Evolutionary conservation across 2,888 invertebrate genomes (phyloP), one percentile per base, ranked within the genome.

Genomic region (Andricus curvator): DNA sequence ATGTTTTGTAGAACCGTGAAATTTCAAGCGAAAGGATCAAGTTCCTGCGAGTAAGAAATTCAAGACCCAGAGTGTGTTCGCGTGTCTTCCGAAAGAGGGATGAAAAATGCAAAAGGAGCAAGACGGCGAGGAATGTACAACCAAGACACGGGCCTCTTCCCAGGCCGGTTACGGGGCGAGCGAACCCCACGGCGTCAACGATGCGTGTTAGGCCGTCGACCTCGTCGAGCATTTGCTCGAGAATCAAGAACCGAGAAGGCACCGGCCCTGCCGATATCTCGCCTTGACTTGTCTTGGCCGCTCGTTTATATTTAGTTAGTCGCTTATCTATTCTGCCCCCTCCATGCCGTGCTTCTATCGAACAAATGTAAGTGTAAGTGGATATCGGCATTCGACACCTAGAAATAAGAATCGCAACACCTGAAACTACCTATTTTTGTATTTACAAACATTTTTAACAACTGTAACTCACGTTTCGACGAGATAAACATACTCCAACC

Each of bases 131-230:
- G 62, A 62, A 62, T 62, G 25, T 62, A 62, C 22, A 13, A 62
- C 17, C 25, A 62, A 29, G 62, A 62, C 25, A 62, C 66, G 79
- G 78, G 78, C 78, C 80, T 81, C 78, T 81, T 82, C 65, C 78
- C 82, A 82, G 81, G 80, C 80, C 80, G 81, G 79, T 79, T 81
- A 80, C 81, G 81, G 77, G 80, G 80, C 83, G 80, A 79, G 81
- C 78, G 81, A 82, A 85, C 88, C 90, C 88, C 88, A 88, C 87
- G 88, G 88, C 90, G 89, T 91, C 90, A 91, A 89, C 91, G 91
- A 91, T 91, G 90, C 92, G 91, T 91, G 90, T 87, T 88, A 89
- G 92, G 92, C 87, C 91, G 89, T 90, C 90, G 92, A 91, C 92
- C 91, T 89, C 89, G 84, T 88, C 88, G 88, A 88, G 87, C 89